phyloP scores from a whole-genome alignment of 2,113 vertebrate genomes.

The Chamaetylas fuelleborni region DNA sequence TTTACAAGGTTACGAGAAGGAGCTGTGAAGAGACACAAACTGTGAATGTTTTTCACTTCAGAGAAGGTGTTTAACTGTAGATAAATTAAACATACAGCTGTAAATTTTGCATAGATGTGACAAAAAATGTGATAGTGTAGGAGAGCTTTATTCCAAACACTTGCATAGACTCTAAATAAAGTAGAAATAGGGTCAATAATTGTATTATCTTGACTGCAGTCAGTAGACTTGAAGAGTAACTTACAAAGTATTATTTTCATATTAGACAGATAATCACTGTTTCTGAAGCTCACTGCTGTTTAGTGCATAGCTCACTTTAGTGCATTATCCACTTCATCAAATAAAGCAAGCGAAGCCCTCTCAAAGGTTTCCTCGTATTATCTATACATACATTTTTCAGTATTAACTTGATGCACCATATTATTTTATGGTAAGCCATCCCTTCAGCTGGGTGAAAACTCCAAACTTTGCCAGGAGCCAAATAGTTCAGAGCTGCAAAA shows the following conservation, averaged over 20 bases:
- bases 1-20: background rate
- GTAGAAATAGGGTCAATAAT: background rate
- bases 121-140: background rate
- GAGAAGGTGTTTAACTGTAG: background rate
- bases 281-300: background rate
- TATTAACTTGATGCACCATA: background rate
- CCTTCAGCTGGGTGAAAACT: background rate
- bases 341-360: background rate
- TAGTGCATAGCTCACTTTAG: background rate
- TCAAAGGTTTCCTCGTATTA: background rate
- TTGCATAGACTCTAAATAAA: background rate
- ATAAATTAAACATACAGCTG: background rate
- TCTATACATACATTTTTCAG: background rate
- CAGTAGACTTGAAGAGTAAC: background rate
- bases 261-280: background rate
- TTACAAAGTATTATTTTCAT: background rate
- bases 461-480: background rate
- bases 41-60: background rate
- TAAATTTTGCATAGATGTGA: background rate
- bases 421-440: background rate
- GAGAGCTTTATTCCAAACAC: background rate
- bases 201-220: background rate
- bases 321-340: background rate
- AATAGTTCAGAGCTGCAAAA: background rate
- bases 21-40: background rate